Evolutionary conservation across 2,113 vertebrate genomes (phyloP), one percentile per base, ranked within the genome.

Genomic region (Fukomys damarensis): DNA sequence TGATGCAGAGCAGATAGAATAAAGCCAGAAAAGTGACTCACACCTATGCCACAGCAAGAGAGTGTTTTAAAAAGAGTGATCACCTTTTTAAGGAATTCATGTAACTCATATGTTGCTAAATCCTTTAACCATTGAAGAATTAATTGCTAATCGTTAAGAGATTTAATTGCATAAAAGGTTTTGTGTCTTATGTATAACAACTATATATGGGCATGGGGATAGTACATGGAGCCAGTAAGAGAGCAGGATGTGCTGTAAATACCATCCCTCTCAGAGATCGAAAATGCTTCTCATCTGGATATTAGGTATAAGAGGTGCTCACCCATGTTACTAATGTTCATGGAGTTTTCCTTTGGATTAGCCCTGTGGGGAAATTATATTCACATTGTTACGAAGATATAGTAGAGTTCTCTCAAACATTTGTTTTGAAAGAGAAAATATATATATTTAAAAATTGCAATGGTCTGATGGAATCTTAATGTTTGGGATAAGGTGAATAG

Each of bases 191-290:
- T 16, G 13, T 76, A 82, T 8, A 38, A 38, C 7, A 43, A 30
- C 63, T 46, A 16, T 59, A 4, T 16, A 0, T 56, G 7, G 17
- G 17, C 46, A 3, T 43, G 4, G 9, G 4, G 24, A 5, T 8
- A 77, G 9, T 38, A 7, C 26, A 8, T 10, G 43, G 19, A 26
- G 0, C 20, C 26, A n/a, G 38, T 26, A 16, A 32, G 14, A 59
- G n/a, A 41, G 43, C 8, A 70, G 24, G 20, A 43, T 24, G 8
- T 65, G 19, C 8, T 43, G 16, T 28, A n/a, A 6, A 10, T 38
- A 11, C 11, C 3, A 32, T 17, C 10, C 52, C 52, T 1, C 3
- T 6, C 35, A 17, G 20, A n/a, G 6, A 7, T 26, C 20, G 5
- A 66, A 49, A 86, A 26, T 16, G n/a, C 7, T 86, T 66, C 32